Conservation (phyloP, 2,797 vertebrate species). For the Lacerta agilis region DNA sequence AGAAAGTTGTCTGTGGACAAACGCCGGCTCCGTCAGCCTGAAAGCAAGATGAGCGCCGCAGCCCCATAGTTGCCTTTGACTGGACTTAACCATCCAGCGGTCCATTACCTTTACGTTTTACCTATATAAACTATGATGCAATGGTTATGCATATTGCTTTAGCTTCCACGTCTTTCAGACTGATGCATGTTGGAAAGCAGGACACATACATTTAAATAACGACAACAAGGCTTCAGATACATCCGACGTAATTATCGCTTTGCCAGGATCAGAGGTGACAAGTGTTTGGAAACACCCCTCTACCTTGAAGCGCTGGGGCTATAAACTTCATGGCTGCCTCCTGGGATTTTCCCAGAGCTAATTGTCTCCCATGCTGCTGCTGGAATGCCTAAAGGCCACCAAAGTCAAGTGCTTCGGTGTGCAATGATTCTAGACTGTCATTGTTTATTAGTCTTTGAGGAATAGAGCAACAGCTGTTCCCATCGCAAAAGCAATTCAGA, state of each 20-base stretch:
- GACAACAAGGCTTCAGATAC: background rate
- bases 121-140: no score
- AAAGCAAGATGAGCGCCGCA: no score
- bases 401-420: background rate
- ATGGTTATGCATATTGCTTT: background rate
- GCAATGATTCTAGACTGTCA: background rate
- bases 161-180: background rate
- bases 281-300: background rate
- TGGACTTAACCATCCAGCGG: no score
- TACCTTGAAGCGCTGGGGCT: background rate
- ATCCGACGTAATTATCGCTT: background rate
- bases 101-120: no score
- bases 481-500: background rate
- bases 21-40: no score
- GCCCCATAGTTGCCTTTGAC: no score
- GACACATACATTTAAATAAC: background rate
- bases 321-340: background rate
- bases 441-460: background rate
- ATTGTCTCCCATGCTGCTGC: background rate
- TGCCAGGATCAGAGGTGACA: background rate
- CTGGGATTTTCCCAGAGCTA: background rate
- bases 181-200: background rate
- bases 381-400: slow-evolving; percentile 5
- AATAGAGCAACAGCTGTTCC: slow-evolving; percentile 2
- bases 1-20: no score